Evolutionary conservation across 2,797 vertebrate genomes (phyloP).

Genomic region (Psittacula echo): DNA sequence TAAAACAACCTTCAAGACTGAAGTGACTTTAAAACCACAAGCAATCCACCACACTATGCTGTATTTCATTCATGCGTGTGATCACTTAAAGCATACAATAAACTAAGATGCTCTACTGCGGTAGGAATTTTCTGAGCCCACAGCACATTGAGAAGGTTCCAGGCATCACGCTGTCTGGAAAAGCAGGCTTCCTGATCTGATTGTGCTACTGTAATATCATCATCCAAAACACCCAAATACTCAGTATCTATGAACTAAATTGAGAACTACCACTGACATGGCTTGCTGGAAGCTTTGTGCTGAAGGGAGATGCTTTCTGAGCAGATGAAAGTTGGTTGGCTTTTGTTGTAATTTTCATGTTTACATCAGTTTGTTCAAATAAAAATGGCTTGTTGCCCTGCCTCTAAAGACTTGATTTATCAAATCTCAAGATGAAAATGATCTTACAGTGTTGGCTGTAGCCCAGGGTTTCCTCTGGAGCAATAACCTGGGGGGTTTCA

Average conservation of each 20-base stretch:
- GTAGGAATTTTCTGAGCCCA: background rate
- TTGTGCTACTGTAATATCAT: background rate
- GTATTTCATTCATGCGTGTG: background rate
- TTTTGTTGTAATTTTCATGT: background rate
- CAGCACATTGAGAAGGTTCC: accelerated
- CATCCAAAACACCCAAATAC: background rate
- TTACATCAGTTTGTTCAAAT: background rate
- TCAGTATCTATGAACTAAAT: background rate
- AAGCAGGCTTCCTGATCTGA: background rate
- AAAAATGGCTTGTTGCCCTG: background rate
- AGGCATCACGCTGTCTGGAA: accelerated
- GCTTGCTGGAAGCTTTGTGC: background rate
- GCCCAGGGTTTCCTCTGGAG: background rate
- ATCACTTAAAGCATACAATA: background rate
- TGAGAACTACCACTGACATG: background rate
- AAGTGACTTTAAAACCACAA: background rate
- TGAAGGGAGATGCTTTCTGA: background rate
- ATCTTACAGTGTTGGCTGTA: background rate
- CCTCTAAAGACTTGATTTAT: background rate
- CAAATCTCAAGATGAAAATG: background rate
- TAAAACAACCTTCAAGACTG: background rate
- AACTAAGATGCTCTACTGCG: accelerated
- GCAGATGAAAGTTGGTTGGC: background rate
- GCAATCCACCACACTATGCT: background rate
- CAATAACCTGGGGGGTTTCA: background rate